Percentiles rank a stretch among this genome's conserved stretches.
Evolutionary conservation across 2,113 vertebrate genomes (phyloP).

Genomic region (Dasyprocta punctata): DNA sequence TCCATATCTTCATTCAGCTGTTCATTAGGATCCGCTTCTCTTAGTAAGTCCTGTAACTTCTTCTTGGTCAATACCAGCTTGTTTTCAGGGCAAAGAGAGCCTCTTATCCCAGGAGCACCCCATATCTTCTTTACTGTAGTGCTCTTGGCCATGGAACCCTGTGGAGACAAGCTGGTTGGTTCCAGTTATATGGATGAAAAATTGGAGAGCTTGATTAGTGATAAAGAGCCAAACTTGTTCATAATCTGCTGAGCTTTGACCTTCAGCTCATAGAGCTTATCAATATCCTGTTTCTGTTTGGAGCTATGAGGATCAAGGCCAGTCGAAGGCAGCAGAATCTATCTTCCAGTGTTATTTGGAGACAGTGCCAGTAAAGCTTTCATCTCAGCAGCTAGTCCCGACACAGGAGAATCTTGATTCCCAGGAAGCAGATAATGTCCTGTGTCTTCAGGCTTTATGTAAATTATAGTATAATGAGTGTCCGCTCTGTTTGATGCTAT

Average conservation of each 20-base stretch:
- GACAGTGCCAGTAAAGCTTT: not conserved
- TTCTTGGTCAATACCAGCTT: not conserved
- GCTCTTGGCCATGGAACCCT: not conserved
- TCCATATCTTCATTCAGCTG: not conserved
- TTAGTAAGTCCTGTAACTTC: not conserved
- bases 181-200: not conserved
- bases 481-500: not conserved
- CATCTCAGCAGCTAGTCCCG: not conserved
- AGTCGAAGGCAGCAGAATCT: constrained; percentile 44
- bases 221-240: not conserved
- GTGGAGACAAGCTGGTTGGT: not conserved
- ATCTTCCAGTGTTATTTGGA: not conserved
- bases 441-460: not conserved
- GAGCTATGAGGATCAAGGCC: constrained; percentile 72
- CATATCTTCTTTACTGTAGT: not conserved
- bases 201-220: not conserved
- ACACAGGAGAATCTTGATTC: not conserved
- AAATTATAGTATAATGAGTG: not conserved
- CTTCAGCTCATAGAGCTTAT: not conserved
- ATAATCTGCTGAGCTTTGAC: not conserved
- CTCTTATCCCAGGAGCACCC: not conserved
- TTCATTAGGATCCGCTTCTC: not conserved
- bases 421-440: not conserved
- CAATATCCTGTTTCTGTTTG: not conserved
- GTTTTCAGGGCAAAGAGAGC: not conserved